Evolutionary conservation across 2,113 vertebrate genomes (phyloP).

Genomic region (Eretmochelys imbricata): DNA sequence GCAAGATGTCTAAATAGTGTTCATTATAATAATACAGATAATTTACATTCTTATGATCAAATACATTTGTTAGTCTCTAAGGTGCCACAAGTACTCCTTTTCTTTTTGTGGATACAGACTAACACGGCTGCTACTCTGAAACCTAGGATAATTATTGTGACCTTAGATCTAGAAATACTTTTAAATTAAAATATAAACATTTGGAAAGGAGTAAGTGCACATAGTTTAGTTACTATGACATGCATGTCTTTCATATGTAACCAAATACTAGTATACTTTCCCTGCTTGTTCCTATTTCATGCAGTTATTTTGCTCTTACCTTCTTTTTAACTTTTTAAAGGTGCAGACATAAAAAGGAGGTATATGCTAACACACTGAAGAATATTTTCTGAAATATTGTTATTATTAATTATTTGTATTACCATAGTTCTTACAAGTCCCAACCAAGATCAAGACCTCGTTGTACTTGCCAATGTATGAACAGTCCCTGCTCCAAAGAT

Average conservation of each 20-base stretch:
- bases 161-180: not conserved
- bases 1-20: not conserved
- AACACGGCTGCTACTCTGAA: too few species aligned
- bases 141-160: too few species aligned
- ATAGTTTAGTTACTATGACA: not conserved
- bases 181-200: not conserved
- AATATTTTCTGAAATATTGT: rapidly evolving
- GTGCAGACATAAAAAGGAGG: not conserved
- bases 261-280: too few species aligned
- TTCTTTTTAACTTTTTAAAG: not conserved
- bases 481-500: not conserved
- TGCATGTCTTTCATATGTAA: not conserved
- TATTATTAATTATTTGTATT: not conserved
- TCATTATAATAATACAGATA: not conserved
- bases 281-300: not conserved
- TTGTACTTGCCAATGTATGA: not conserved
- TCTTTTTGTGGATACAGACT: too few species aligned
- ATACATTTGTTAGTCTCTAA: too few species aligned
- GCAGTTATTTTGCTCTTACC: not conserved
- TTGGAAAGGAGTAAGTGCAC: not conserved
- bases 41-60: not conserved
- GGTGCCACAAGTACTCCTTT: too few species aligned
- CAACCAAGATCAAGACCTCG: rapidly evolving
- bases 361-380: not conserved
- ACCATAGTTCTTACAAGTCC: not conserved